Conservation (phyloP, 2,888 invertebrate genomes). For the Stenotaenia linearis region DNA sequence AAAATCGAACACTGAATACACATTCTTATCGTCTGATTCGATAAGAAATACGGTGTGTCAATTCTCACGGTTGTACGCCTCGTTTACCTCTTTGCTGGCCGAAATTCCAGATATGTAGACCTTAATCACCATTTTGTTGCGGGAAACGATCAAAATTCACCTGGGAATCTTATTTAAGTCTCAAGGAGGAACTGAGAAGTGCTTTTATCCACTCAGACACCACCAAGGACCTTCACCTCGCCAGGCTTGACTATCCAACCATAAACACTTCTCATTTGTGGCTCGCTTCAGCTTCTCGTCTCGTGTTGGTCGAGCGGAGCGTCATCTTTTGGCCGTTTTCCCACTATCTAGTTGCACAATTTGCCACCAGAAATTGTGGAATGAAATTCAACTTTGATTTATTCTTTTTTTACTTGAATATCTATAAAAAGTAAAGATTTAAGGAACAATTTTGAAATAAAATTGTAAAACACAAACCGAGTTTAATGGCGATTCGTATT, state of each 20-base stretch:
- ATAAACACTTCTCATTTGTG: not conserved
- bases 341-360: not conserved
- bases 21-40: not conserved
- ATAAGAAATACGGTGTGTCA: not conserved
- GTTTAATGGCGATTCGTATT: not conserved
- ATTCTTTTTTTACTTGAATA: no score
- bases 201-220: slow-evolving; percentile 16
- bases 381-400: no score
- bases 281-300: not conserved
- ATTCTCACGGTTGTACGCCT: not conserved
- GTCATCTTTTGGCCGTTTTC: not conserved
- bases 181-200: slow-evolving; percentile 9
- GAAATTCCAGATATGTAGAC: slow-evolving; percentile 87
- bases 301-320: not conserved
- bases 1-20: slow-evolving; percentile 18
- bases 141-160: not conserved
- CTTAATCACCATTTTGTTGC: slow-evolving; percentile 70
- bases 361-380: not conserved
- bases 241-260: slow-evolving; percentile 26
- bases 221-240: slow-evolving; percentile 24
- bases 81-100: slow-evolving; percentile 81
- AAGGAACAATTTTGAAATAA: no score
- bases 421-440: no score
- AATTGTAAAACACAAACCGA: not conserved
- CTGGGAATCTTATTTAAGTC: slow-evolving; percentile 13